phyloP scores from a whole-genome alignment of 2,797 vertebrate species.

The Mycteria americana region DNA sequence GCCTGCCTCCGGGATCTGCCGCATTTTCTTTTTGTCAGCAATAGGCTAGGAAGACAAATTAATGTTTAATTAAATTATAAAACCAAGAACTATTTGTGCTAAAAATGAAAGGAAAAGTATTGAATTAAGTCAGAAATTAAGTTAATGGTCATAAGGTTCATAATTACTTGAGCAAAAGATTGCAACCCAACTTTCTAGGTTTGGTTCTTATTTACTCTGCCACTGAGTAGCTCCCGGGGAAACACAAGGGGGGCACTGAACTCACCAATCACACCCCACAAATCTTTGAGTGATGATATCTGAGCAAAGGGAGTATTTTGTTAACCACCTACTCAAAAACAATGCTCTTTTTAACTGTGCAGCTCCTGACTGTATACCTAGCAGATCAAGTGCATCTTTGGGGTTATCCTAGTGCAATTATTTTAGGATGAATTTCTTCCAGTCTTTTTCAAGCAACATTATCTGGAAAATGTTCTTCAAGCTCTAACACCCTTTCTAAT shows the following conservation, averaged over 20 bases:
- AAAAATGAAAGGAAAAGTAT: not conserved
- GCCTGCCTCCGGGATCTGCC: not conserved
- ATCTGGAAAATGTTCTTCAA: not conserved
- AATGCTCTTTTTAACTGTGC: not conserved
- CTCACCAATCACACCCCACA: not conserved
- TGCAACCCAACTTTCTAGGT: not conserved
- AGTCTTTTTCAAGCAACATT: not conserved
- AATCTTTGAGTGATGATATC: not conserved
- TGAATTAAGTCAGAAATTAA: not conserved
- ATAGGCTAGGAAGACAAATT: not conserved
- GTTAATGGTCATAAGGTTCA: not conserved
- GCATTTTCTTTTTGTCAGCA: not conserved
- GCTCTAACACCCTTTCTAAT: not conserved
- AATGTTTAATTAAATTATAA: not conserved
- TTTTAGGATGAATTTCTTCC: not conserved
- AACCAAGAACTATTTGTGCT: not conserved
- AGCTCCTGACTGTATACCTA: not conserved
- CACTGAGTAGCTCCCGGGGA: not conserved
- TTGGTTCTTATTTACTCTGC: not conserved
- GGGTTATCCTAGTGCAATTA: not conserved
- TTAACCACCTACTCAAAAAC: not conserved
- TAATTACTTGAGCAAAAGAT: not conserved
- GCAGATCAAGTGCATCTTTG: not conserved
- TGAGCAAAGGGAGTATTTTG: not conserved
- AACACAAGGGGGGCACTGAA: not conserved